A percentile compares a stretch with the other conserved stretches of the same genome.
Conservation (phyloP, 2,888 invertebrate genomes). For the Sminthurinus aureus region DNA sequence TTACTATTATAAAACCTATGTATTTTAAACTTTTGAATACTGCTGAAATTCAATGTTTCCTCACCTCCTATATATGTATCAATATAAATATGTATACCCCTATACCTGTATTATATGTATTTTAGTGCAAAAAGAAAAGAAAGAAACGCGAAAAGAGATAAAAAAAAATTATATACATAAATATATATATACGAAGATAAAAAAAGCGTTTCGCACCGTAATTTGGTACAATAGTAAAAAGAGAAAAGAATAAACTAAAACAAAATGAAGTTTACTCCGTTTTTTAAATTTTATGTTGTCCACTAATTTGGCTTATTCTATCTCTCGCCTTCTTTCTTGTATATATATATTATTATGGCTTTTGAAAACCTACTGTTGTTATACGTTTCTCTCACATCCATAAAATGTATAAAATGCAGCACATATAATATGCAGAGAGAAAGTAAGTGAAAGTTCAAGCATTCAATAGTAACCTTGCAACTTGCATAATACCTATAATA, state of each 20-base stretch:
- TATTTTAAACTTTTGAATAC: not conserved
- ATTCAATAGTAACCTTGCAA: too few relatives aligned
- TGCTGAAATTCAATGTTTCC: conserved; percentile 2
- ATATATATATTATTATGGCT: too few relatives aligned
- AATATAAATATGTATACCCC: too few relatives aligned
- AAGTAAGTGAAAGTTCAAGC: too few relatives aligned
- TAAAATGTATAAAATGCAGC: too few relatives aligned
- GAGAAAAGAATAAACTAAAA: not conserved
- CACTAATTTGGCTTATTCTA: too few relatives aligned
- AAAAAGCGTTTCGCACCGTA: not conserved
- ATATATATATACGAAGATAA: not conserved
- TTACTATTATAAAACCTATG: not conserved
- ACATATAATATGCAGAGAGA: too few relatives aligned
- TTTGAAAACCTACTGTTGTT: too few relatives aligned
- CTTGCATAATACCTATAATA: too few relatives aligned
- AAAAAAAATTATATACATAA: not conserved
- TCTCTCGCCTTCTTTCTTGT: too few relatives aligned
- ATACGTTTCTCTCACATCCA: too few relatives aligned
- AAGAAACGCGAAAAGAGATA: not conserved
- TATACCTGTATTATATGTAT: conserved; percentile 8
- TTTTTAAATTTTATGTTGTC: not conserved
- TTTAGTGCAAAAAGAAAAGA: conserved; percentile 11
- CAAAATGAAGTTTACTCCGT: not conserved
- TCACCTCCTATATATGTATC: not conserved
- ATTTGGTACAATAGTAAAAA: not conserved